These are phyloP conservation scores for Halisarca cf. caerulea DNA, from an alignment of 37 sponge, comb jelly and placozoan genomes.

Conservation along the genomic window DNA sequence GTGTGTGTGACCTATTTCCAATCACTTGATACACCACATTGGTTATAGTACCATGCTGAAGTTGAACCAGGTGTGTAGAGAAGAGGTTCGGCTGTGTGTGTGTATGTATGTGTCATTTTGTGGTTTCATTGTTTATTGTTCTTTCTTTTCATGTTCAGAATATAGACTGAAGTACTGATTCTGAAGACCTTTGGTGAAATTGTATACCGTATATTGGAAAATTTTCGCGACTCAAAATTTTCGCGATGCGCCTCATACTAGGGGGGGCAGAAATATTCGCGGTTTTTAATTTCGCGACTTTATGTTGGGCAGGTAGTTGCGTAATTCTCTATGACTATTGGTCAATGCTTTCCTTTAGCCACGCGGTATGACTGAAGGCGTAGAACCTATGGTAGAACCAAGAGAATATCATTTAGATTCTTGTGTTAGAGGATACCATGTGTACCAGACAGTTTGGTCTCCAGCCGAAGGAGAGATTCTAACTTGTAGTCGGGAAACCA, in stretches of 20 bases:
- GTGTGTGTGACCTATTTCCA: too few relatives aligned
- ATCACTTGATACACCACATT: too few relatives aligned
- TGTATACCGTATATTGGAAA: not conserved
- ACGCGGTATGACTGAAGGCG: not conserved
- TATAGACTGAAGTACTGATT: too few relatives aligned
- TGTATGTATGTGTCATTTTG: too few relatives aligned
- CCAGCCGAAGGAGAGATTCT: constrained; percentile 7
- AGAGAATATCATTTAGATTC: constrained; percentile 10
- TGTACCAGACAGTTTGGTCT: constrained; percentile 15
- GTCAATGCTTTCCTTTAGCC: not conserved
- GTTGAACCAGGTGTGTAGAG: too few relatives aligned
- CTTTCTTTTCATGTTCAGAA: too few relatives aligned
- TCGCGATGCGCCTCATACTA: not conserved
- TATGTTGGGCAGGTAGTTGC: not conserved
- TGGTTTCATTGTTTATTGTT: too few relatives aligned
- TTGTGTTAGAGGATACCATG: constrained; percentile 15
- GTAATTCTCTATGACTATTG: not conserved
- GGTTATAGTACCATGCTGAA: too few relatives aligned
- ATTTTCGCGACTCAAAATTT: not conserved
- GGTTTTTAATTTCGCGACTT: not conserved
- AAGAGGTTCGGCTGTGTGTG: too few relatives aligned
- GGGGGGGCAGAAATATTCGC: not conserved
- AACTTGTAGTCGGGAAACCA: not conserved
- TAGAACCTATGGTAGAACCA: not conserved
- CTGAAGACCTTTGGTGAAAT: too few relatives aligned